Conservation (phyloP, 2,888 invertebrate species). For the Lasioglossum pauxillum region DNA sequence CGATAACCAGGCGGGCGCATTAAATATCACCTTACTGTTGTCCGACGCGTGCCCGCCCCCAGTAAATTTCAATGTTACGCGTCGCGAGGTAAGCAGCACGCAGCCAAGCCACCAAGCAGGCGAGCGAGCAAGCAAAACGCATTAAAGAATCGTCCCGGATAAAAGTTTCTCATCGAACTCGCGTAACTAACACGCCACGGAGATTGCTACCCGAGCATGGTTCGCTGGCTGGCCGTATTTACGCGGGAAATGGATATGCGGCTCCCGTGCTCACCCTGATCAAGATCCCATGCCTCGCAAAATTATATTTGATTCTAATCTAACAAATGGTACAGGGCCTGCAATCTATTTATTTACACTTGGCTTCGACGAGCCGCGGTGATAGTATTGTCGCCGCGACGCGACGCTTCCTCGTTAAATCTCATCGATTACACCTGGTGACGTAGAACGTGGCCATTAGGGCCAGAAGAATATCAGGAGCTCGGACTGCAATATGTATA, state of each 20-base stretch:
- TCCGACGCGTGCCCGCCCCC: slow-evolving; percentile 8
- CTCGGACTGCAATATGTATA: neutral
- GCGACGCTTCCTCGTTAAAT: slow-evolving; percentile 8
- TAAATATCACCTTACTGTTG: slow-evolving; percentile 21
- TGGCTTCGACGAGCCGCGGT: slow-evolving; percentile 70
- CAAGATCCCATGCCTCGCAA: slow-evolving; percentile 67
- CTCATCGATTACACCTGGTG: slow-evolving; percentile 46
- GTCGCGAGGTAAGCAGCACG: neutral
- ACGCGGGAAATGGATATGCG: slow-evolving; percentile 57
- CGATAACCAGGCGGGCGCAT: slow-evolving; percentile 20
- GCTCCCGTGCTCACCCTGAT: slow-evolving; percentile 26
- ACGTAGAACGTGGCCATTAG: neutral
- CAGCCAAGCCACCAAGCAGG: neutral
- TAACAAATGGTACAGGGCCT: slow-evolving; percentile 80
- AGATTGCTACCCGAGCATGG: slow-evolving; percentile 44
- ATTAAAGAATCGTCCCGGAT: slow-evolving; percentile 52
- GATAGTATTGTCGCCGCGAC: slow-evolving; percentile 69
- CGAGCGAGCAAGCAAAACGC: slow-evolving; percentile 47
- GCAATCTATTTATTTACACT: slow-evolving; percentile 82
- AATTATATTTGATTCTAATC: slow-evolving; percentile 83
- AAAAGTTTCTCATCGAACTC: slow-evolving; percentile 55
- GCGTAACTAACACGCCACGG: slow-evolving; percentile 49
- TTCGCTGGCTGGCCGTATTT: slow-evolving; percentile 45
- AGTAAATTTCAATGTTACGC: slow-evolving; percentile 52
- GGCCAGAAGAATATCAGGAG: neutral